Evolutionary conservation across 2,113 vertebrate genomes (phyloP).

Genomic region (Malurus melanocephalus): DNA sequence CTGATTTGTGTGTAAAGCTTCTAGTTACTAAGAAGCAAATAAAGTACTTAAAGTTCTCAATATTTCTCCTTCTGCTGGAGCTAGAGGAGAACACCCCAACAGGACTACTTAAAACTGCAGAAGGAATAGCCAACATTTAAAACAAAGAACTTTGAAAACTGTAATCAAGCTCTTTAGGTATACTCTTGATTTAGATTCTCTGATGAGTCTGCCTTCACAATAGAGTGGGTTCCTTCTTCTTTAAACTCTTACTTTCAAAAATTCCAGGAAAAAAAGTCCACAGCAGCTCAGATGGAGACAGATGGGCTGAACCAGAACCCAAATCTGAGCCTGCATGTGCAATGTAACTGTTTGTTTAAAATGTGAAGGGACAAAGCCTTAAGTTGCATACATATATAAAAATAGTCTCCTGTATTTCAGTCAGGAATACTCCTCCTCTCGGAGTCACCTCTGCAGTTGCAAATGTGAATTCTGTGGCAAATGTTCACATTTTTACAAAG

Average conservation of each 20-base stretch:
- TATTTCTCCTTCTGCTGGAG: neutral
- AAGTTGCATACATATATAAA: neutral
- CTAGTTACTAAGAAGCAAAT: neutral
- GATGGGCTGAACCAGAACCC: neutral
- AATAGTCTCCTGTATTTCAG: neutral
- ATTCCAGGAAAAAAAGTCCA: neutral
- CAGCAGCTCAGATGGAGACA: neutral
- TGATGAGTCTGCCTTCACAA: neutral
- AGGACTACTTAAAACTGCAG: neutral
- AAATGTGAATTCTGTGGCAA: neutral
- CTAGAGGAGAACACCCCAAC: neutral
- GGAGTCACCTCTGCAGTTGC: neutral
- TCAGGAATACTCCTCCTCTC: neutral
- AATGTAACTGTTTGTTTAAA: neutral
- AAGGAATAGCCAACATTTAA: neutral
- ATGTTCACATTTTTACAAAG: neutral
- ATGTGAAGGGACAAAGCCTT: neutral
- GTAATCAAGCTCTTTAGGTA: neutral
- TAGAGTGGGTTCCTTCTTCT: neutral
- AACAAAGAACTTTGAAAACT: neutral
- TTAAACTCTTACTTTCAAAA: neutral
- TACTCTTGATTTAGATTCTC: neutral
- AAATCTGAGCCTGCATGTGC: rapidly evolving
- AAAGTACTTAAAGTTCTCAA: neutral
- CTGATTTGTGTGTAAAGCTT: neutral